Base-by-base conservation (phyloP, 2,113 vertebrate genomes). In the Misgurnus anguillicaudatus region DNA sequence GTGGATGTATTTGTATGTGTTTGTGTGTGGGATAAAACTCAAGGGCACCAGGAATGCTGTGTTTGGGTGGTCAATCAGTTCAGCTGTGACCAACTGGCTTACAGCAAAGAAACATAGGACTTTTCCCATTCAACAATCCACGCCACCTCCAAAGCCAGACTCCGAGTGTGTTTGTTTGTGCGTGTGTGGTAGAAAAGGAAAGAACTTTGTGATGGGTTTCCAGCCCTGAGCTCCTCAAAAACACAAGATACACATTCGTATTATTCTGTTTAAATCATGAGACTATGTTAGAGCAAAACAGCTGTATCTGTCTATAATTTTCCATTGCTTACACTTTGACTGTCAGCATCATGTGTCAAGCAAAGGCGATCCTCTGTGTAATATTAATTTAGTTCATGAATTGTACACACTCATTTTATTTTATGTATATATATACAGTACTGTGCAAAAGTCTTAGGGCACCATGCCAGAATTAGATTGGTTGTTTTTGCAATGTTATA, bases 11-110 rank as follows among this genome's bases (percentile, higher is more conserved):
- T 16, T 60, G 24, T 39, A 31, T 5, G 21, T 69, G 80, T 61
- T n/a, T 42, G 41, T 75, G 39, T 63, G 57, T 38, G 55, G 51
- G 67, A 65, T 16, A 55, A 39, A 80, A 48, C 47, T 16, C 60
- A 63, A 79, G 68, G 16, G 67, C 62, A 64, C 5, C 24, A 79
- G 80, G 79, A 77, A 85, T 73, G 65, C 68, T 65, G 73, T 58
- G 39, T 81, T 79, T 53, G 83, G 85, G 85, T 83, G 87, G 85
- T 86, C 85, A 88, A 78, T 83, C 84, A 82, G 81, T 75, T 86
- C 65, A 65, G 47, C 86, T 82, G 77, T 76, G 79, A 82, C 79
- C 75, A 81, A 88, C 58, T 83, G 74, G 71, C 47, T 80, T 77
- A 48, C 58, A n/a, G 57, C 71, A 69, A 61, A 63, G 65, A 70